Evolutionary conservation across 2,888 invertebrate species (phyloP), one percentile per base, ranked within the genome.

Genomic region (Fabriciana adippe): DNA sequence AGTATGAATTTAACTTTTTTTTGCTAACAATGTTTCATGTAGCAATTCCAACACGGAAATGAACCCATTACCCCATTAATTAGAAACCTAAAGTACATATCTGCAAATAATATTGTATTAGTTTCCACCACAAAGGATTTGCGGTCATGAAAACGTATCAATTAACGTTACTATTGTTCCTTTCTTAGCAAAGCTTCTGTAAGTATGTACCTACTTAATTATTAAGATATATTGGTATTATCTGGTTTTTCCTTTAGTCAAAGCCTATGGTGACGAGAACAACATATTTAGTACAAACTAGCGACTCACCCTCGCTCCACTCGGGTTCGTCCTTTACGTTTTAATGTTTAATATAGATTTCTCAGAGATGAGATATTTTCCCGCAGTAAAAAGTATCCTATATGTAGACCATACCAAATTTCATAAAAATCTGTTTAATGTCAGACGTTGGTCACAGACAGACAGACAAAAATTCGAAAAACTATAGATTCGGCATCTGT

Each of bases 121-220:
- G 47, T 63, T 68, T 50, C 50, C 59, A 55, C 66, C 69, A 60
- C 69, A 71, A 64, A 66, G 69, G 66, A 41, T 64, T 63, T 71
- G 69, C 11, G 71, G 71, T 66, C 21, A 47, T 26, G 41, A 62
- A 62, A 62, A 55, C 55, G 66, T 66, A 66, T 71, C 60, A 69
- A 66, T 66, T 69, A 50, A 59, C 68, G 21, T 21, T 18, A 35
- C 15, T 18, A 59, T 59, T 59, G 48, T 57, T 6, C 48, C 59
- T 59, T 48, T 47, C 59, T 48, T 31, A 59, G 59, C 31, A 16
- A 59, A 59, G 48, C 47, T 11, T 1, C 6, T 11, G n/a, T 59
- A 48, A n/a, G 26, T 59, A 48, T 48, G 26, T 21, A 26, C 26
- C 13, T 6, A 14, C 26, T 16, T 6, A 14, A 13, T 47, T 48